Evolutionary conservation across 1,140 invertebrate species (phyloP), one percentile per base, ranked within the genome.

Genomic region (Melitaea cinxia): DNA sequence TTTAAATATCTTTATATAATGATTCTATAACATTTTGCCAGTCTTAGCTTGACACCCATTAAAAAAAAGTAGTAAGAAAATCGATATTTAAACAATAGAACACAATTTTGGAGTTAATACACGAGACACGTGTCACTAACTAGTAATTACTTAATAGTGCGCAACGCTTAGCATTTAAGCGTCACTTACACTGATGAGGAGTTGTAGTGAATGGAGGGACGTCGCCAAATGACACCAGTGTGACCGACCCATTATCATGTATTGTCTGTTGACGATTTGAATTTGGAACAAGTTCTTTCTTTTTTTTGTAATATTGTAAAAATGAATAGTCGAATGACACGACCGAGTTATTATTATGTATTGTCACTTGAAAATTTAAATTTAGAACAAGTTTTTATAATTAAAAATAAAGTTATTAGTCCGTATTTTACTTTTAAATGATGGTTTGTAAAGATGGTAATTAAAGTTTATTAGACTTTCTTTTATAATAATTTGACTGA

Each of bases 91-190:
- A 30, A 66, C 64, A 59, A 60, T 49, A 42, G 17, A 45, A 35
- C 37, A 50, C 23, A 26, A 56, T 52, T 58, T 23, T 50, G 17
- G 52, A 24, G 57, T 60, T 59, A 66, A 59, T 66, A 42, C 19
- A 17, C 4, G 33, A 12, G 52, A n/a, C 75, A 76, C 70, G 63
- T 71, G 72, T 68, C 75, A 65, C 42, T 47, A 47, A 78, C 70
- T 75, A 82, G 83, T 85, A 87, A 88, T 88, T 87, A 88, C 83
- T 80, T 82, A 81, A 86, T 88, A 86, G 85, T 84, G 82, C 78
- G 78, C 63, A 68, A 76, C 9, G 30, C 75, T 85, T 78, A 77
- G 77, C 77, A 77, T 83, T 78, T 81, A 84, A 86, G 78, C 79
- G 80, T 85, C 80, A 88, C 83, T 87, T 88, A 80, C 70, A 68